Evolutionary conservation across 2,797 vertebrate genomes (phyloP).

Genomic region (Rhinatrema bivittatum): DNA sequence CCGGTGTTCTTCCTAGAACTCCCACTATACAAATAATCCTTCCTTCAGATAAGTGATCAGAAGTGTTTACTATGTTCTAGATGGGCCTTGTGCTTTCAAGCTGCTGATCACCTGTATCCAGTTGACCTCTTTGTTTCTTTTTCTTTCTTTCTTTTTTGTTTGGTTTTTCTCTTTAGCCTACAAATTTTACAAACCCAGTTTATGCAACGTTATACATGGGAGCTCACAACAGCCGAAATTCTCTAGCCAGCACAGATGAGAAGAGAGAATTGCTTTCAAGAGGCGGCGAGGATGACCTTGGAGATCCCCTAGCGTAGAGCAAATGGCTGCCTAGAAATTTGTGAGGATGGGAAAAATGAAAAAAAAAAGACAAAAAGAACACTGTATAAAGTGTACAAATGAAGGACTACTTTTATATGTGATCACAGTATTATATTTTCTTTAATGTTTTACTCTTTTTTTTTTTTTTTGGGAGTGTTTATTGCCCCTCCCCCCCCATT

Average conservation of each 20-base stretch:
- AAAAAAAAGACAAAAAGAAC: conserved; percentile 48
- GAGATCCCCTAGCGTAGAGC: conserved; percentile 84
- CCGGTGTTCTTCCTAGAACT: no score
- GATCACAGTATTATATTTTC: conserved; percentile 97
- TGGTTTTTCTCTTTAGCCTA: conserved; percentile 59
- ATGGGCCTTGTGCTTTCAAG: no score
- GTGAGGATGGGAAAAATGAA: conserved; percentile 7
- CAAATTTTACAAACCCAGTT: conserved; percentile 96
- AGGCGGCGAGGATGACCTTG: conserved; percentile 80
- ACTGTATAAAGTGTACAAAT: conserved; percentile 98
- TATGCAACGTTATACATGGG: conserved; percentile 98
- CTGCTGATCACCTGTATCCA: no score
- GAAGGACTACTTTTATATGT: conserved; percentile 99
- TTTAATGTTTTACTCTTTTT: conserved; percentile 15
- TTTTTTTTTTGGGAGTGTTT: conserved; percentile 18
- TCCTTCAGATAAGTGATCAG: no score
- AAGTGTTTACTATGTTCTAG: no score
- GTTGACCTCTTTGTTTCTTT: neutral
- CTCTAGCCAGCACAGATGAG: conserved; percentile 94
- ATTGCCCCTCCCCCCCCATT: neutral
- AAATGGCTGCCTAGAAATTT: conserved; percentile 7
- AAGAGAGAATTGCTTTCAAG: conserved; percentile 88
- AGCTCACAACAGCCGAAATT: conserved; percentile 88
- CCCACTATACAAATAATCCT: no score
- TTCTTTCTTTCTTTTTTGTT: neutral